phyloP scores from a whole-genome alignment of 2,797 vertebrate genomes.

The Masticophis lateralis region DNA sequence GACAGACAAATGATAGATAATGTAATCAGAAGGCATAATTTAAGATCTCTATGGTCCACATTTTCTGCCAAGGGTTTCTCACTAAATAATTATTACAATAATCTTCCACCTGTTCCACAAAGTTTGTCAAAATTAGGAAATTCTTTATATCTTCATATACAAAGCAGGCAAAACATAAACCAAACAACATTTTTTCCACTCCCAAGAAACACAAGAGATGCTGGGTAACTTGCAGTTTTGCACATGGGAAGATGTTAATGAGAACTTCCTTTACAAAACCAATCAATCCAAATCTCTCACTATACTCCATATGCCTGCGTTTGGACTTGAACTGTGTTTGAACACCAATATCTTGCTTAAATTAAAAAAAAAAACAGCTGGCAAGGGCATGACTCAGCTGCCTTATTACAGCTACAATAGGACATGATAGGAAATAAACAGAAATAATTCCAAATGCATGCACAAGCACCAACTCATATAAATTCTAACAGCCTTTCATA shows the following conservation, averaged over 20 bases:
- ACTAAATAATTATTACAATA: not conserved
- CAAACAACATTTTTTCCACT: not conserved
- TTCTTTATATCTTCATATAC: not conserved
- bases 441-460: not conserved
- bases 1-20: no score
- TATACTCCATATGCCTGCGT: not conserved
- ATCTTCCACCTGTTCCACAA: not conserved
- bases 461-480: not conserved
- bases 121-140: not conserved
- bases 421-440: not conserved
- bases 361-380: not conserved
- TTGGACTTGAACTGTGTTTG: not conserved
- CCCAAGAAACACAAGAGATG: not conserved
- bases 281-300: not conserved
- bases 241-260: not conserved
- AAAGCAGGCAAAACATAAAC: not conserved
- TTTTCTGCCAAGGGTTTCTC: not conserved
- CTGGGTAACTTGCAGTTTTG: not conserved
- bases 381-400: not conserved
- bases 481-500: conserved; percentile 1
- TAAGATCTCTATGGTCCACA: not conserved
- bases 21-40: not conserved
- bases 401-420: not conserved
- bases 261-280: not conserved
- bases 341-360: not conserved